phyloP scores from a whole-genome alignment of 2,888 invertebrate species.

The Galerucella calmariensis region DNA sequence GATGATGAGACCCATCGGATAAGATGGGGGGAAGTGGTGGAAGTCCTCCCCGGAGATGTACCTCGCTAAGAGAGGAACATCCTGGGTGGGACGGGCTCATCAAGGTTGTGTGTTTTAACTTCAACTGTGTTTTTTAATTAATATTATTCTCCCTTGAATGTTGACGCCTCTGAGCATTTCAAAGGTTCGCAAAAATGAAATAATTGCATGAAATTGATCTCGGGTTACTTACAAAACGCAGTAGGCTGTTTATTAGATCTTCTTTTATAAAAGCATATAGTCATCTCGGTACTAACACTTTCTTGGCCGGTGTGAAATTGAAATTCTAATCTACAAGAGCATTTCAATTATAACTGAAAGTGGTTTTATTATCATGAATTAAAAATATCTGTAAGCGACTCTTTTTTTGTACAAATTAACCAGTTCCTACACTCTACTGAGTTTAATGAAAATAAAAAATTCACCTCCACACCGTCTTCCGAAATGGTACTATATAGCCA shows the following conservation, averaged over 20 bases:
- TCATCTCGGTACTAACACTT: neutral
- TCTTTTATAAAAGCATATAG: neutral
- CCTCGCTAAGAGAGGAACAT: too few relatives aligned
- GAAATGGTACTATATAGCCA: constrained; percentile 17
- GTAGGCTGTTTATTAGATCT: constrained; percentile 7
- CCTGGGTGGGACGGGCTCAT: too few relatives aligned
- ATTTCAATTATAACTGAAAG: neutral
- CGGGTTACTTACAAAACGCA: neutral
- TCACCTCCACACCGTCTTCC: neutral
- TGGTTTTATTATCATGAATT: neutral
- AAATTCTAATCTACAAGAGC: constrained; percentile 8
- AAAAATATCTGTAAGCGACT: too few relatives aligned
- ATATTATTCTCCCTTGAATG: neutral
- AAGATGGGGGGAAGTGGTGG: too few relatives aligned
- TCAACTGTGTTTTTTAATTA: neutral
- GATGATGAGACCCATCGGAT: too few relatives aligned
- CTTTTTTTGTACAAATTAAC: too few relatives aligned
- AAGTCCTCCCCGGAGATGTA: too few relatives aligned
- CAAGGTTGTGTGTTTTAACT: too few relatives aligned
- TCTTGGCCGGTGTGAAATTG: constrained; percentile 13
- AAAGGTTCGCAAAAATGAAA: neutral
- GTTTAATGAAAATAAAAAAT: too few relatives aligned
- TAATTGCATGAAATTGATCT: constrained; percentile 11
- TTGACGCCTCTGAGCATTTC: neutral
- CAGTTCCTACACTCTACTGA: too few relatives aligned